Evolutionary conservation across 1,140 invertebrate genomes (phyloP), one percentile per base, ranked within the genome.

Genomic region (Pteromalus puparum): DNA sequence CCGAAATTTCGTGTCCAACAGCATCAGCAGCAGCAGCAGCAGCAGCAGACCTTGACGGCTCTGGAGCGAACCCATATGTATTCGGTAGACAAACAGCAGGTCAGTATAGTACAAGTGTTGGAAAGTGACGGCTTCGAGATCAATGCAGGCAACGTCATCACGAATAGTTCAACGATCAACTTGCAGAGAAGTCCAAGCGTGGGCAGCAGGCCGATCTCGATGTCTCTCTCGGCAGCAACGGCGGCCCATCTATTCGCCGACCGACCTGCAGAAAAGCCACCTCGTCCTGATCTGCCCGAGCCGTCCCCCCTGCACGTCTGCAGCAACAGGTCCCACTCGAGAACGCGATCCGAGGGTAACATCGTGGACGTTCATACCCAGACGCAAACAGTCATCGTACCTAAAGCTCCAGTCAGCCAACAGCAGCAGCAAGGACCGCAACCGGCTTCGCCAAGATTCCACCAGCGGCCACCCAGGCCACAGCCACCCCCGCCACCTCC

Each of bases 51-150:
- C 88, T 93, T 93, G 24, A 93, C 94, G 65, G 38, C 53, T 61
- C 90, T 96, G 85, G 95, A 96, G 90, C 93, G 95, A 86, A 94
- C 95, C 61, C 95, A 96, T 86, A 93, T 96, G 86, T 96, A 96
- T 90, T 94, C 94, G 7, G 95, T 96, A 82, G 95, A 96, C 86
- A 96, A 95, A 90, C 95, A 96, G 80, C 95, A 96, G 90, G 95
- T 95, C 81, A 95, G 95, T 84, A 94, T 96, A 89, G 95, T 96
- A 86, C 94, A 95, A 93, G 92, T 94, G 87, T 88, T 94, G 18
- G 74, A 75, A 94, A 88, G 93, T 91, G 90, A 90, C 86, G 83
- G 75, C 83, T 84, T 81, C 42, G 91, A 93, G 84, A 91, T 85
- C 88, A 91, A 91, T 90, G 90, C 30, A 34, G 30, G 91, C 88